Percentiles rank a stretch among this genome's conserved stretches.
Conservation (phyloP, 1,140 invertebrate genomes). For the Aphaenogaster rudis region DNA sequence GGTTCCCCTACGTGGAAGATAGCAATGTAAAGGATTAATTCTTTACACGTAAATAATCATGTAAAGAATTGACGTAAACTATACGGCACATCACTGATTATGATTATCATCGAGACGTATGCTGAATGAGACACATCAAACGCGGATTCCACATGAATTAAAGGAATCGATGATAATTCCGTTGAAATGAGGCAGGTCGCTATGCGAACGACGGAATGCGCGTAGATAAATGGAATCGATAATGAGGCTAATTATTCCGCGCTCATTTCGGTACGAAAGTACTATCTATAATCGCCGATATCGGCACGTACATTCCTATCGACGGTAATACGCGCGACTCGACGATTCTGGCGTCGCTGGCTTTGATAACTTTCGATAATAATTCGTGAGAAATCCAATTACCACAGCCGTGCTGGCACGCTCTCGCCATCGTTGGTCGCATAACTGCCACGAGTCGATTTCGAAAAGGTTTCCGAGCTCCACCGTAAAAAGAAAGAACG, state of each 20-base stretch:
- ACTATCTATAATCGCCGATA: constrained; percentile 43
- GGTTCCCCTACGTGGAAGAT: too few relatives aligned
- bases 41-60: too few relatives aligned
- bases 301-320: constrained; percentile 46
- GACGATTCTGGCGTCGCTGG: constrained; percentile 41
- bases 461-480: background rate
- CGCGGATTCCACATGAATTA: background rate
- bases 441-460: background rate
- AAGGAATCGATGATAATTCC: constrained; percentile 39
- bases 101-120: background rate
- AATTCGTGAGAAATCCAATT: constrained; percentile 69
- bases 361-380: constrained; percentile 62
- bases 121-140: background rate
- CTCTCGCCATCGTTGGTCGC: background rate
- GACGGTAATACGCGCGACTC: constrained; percentile 15
- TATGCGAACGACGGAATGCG: background rate
- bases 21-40: too few relatives aligned
- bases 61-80: too few relatives aligned
- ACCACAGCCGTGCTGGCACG: background rate
- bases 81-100: background rate
- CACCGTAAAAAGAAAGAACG: background rate
- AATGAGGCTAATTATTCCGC: constrained; percentile 61
- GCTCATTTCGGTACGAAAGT: constrained; percentile 54
- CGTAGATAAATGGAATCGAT: constrained; percentile 49
- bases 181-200: background rate